phyloP scores from a whole-genome alignment of 2,113 vertebrate species.

The Candoia aspera region DNA sequence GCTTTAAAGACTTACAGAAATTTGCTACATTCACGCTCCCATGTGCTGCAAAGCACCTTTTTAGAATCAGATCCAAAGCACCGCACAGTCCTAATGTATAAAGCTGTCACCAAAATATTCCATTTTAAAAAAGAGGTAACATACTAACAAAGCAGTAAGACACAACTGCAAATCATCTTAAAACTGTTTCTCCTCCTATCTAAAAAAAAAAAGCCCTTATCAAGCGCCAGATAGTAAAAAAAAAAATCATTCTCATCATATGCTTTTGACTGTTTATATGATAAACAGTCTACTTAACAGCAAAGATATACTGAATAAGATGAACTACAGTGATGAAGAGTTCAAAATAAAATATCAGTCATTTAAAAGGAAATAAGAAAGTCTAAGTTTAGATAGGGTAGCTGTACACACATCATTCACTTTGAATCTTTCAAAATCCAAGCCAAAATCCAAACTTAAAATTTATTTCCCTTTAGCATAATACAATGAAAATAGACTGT shows the following conservation, averaged over 20 bases:
- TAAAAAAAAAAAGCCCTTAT: not conserved
- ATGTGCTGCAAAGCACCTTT: not conserved
- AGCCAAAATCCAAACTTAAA: not conserved
- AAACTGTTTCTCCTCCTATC: not conserved
- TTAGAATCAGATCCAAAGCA: not conserved
- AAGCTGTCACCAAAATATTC: not conserved
- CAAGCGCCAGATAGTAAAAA: conserved; percentile 11
- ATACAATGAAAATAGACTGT: not conserved
- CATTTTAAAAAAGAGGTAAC: not conserved
- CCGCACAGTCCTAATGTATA: not conserved
- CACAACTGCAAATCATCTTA: not conserved
- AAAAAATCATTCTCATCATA: not conserved
- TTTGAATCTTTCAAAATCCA: not conserved
- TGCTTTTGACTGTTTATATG: conserved; percentile 19
- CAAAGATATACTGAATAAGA: not conserved
- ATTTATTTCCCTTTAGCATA: not conserved
- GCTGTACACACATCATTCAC: not conserved
- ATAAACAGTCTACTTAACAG: conserved; percentile 12
- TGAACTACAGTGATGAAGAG: not conserved
- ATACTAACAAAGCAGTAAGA: conserved; percentile 4
- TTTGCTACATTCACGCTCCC: not conserved
- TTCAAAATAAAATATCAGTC: conserved; percentile 3
- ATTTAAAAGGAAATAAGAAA: not conserved
- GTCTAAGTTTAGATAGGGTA: not conserved
- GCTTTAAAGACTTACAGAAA: not conserved